A percentile compares a stretch with the other conserved stretches of the same genome.
Conservation (phyloP, 2,888 invertebrate species). For the Papilio elwesi region DNA sequence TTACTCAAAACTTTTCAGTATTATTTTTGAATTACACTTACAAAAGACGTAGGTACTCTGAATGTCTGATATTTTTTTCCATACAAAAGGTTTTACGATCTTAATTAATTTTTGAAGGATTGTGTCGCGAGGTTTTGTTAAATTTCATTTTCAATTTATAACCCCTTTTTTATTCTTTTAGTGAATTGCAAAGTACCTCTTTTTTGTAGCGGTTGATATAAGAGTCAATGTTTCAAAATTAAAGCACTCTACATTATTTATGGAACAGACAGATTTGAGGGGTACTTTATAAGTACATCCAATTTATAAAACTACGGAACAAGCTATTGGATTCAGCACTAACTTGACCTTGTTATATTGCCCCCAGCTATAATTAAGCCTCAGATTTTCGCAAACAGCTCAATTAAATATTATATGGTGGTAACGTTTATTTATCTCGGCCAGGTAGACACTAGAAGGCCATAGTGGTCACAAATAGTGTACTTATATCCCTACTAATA, state of each 20-base stretch:
- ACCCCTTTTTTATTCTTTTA: conserved; percentile 20
- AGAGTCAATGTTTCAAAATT: conserved; percentile 16
- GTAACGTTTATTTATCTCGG: no score
- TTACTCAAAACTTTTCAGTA: conserved; percentile 18
- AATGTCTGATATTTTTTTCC: background rate
- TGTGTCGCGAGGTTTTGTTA: conserved; percentile 20
- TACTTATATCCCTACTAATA: no score
- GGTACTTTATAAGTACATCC: background rate
- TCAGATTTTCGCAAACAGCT: no score
- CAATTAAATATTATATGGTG: no score
- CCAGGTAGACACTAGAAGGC: no score
- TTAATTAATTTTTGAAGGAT: conserved; percentile 18
- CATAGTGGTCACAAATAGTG: no score
- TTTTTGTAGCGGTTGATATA: conserved; percentile 17
- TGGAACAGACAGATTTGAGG: background rate
- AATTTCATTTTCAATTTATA: conserved; percentile 18
- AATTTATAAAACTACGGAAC: background rate
- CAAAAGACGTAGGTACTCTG: conserved; percentile 6
- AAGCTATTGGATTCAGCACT: background rate
- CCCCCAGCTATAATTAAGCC: no score
- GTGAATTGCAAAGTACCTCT: conserved; percentile 18
- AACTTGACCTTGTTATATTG: no score
- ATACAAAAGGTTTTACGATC: conserved; percentile 22
- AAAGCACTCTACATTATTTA: conserved; percentile 6
- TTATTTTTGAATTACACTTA: conserved; percentile 6